Conservation (phyloP, 1,140 invertebrate genomes). For the Diabrotica undecimpunctata region DNA sequence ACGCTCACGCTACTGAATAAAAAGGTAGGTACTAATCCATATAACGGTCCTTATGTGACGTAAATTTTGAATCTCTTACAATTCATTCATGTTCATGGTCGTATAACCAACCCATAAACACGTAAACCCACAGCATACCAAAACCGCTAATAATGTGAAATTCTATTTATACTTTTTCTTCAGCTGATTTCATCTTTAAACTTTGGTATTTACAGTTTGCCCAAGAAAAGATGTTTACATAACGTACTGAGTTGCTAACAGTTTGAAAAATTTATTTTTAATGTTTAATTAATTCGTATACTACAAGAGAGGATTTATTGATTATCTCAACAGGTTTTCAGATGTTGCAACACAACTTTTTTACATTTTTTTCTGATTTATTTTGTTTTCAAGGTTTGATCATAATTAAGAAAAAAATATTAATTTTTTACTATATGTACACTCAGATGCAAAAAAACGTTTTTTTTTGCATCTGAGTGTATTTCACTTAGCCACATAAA, state of each 20-base stretch:
- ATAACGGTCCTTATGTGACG: background rate
- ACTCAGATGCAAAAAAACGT: no score
- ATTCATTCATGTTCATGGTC: background rate
- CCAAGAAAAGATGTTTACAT: background rate
- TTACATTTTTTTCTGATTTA: no score
- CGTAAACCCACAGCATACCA: background rate
- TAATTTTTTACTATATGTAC: no score
- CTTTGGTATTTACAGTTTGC: background rate
- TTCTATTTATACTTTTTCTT: background rate
- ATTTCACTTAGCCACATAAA: no score
- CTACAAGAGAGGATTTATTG: no score
- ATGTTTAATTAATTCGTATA: background rate
- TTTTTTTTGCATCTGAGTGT: no score
- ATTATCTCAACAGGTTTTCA: no score
- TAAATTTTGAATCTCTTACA: background rate
- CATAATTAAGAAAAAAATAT: no score
- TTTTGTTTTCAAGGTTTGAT: no score
- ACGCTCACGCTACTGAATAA: no score
- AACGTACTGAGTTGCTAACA: background rate
- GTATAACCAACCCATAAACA: background rate
- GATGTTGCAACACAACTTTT: no score
- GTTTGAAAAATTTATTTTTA: background rate
- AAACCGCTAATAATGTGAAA: background rate
- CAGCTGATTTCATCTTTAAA: background rate
- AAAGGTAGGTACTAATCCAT: background rate